Evolutionary conservation across 2,888 invertebrate genomes (phyloP).

Genomic region (Brachycybe producta): DNA sequence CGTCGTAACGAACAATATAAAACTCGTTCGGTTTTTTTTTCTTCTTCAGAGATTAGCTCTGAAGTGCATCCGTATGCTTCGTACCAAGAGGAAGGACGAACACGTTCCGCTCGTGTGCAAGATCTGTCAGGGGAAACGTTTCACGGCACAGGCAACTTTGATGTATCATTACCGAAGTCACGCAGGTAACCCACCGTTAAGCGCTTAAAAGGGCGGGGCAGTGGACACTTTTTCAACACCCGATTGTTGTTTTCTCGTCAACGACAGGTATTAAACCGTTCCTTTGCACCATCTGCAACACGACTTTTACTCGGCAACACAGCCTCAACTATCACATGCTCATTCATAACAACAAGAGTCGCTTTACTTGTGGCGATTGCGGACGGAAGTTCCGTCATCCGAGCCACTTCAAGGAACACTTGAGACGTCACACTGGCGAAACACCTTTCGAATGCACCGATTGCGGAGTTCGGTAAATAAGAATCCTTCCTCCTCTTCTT

Average conservation of each 20-base stretch:
- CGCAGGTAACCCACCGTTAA: conserved; percentile 33
- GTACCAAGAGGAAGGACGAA: conserved; percentile 43
- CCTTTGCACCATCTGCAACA: conserved; percentile 43
- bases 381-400: conserved; percentile 47
- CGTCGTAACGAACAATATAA: background rate
- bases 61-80: conserved; percentile 40
- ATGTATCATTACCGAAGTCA: conserved; percentile 48
- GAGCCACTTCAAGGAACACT: conserved; percentile 45
- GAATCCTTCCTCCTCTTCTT: background rate
- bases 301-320: conserved; percentile 46
- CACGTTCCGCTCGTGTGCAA: conserved; percentile 41
- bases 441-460: conserved; percentile 41
- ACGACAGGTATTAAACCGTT: conserved; percentile 45
- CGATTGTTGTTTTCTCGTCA: too few relatives aligned
- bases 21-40: background rate
- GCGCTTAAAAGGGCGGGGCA: background rate
- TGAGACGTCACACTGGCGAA: conserved; percentile 43
- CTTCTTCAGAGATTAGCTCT: conserved; percentile 38
- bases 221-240: background rate
- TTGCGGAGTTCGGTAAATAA: conserved; percentile 29
- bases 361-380: conserved; percentile 46
- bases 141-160: conserved; percentile 45
- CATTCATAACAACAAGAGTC: conserved; percentile 46
- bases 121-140: conserved; percentile 43
- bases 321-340: conserved; percentile 48